A percentile compares a stretch with the other conserved stretches of the same genome.
phyloP scores from a whole-genome alignment of 2,888 invertebrate genomes.

The Drosophila emarginata region DNA sequence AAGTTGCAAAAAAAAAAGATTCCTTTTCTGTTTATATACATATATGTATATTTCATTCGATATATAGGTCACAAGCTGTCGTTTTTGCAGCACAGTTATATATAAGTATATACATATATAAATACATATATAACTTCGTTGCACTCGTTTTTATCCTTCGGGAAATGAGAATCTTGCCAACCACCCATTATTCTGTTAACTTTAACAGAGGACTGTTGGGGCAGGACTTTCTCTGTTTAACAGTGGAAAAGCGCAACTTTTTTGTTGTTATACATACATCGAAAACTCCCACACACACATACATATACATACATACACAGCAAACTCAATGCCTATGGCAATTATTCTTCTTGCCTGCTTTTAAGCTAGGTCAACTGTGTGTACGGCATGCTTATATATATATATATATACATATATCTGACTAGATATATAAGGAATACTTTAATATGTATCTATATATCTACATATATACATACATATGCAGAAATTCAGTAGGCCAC shows the following conservation, averaged over 20 bases:
- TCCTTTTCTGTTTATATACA: constrained; percentile 12
- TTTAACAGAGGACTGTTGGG: constrained; percentile 11
- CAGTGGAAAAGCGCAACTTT: constrained; percentile 5
- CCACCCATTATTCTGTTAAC: constrained; percentile 9
- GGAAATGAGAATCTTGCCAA: constrained; percentile 16
- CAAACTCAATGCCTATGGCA: neutral
- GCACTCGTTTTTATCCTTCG: constrained; percentile 69
- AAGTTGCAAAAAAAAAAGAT: neutral
- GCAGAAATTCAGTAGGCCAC: constrained; percentile 2
- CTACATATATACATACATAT: constrained; percentile 1
- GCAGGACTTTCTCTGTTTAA: constrained; percentile 4
- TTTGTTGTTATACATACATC: constrained; percentile 1
- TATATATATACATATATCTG: neutral
- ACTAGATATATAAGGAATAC: neutral
- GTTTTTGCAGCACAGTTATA: constrained; percentile 28
- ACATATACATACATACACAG: neutral
- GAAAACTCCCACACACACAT: neutral
- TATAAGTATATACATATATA: too few species aligned
- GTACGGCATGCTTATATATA: neutral
- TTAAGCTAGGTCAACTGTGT: constrained; percentile 20
- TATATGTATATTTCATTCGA: constrained; percentile 6
- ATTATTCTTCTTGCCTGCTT: constrained; percentile 7
- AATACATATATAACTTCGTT: constrained; percentile 35
- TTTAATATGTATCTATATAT: neutral
- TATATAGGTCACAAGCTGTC: constrained; percentile 67